Percentiles rank a stretch among this genome's conserved stretches.
phyloP scores from a whole-genome alignment of 1,140 invertebrate species.

The Lasaia peninsularis region DNA sequence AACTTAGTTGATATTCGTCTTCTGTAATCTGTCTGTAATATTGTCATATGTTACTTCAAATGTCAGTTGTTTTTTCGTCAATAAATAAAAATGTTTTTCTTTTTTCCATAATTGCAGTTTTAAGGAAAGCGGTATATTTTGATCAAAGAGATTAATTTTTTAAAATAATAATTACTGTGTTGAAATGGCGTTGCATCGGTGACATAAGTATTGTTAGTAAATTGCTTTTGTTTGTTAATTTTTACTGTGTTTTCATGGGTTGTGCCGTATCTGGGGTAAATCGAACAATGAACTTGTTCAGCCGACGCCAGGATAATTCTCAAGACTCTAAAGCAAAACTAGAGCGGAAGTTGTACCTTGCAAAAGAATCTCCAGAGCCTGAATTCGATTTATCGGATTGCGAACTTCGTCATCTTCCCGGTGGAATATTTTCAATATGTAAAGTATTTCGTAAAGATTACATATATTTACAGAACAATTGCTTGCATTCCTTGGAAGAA shows the following conservation, averaged over 20 bases:
- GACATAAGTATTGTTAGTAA: slow-evolving; percentile 28
- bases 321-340: slow-evolving; percentile 80
- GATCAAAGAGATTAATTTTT: too few species aligned
- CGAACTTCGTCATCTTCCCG: slow-evolving; percentile 82
- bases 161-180: not conserved
- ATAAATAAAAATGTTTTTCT: too few species aligned
- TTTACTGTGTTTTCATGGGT: slow-evolving; percentile 58
- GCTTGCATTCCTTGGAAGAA: slow-evolving; percentile 81
- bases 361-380: slow-evolving; percentile 86
- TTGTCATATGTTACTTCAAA: too few species aligned
- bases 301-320: slow-evolving; percentile 39
- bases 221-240: slow-evolving; percentile 16
- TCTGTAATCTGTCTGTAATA: too few species aligned
- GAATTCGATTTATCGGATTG: slow-evolving; percentile 87
- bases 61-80: too few species aligned
- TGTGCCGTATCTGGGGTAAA: slow-evolving; percentile 63
- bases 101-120: too few species aligned
- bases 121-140: too few species aligned
- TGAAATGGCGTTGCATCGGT: slow-evolving; percentile 36
- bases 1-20: too few species aligned
- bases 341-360: slow-evolving; percentile 86
- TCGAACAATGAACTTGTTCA: slow-evolving; percentile 64
- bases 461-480: slow-evolving; percentile 83
- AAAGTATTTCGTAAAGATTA: slow-evolving; percentile 87
- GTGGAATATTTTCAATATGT: slow-evolving; percentile 86